Percentiles rank a stretch among this genome's conserved stretches.
Evolutionary conservation across 2,888 invertebrate genomes (phyloP).

Genomic region (Tenodera sinensis): DNA sequence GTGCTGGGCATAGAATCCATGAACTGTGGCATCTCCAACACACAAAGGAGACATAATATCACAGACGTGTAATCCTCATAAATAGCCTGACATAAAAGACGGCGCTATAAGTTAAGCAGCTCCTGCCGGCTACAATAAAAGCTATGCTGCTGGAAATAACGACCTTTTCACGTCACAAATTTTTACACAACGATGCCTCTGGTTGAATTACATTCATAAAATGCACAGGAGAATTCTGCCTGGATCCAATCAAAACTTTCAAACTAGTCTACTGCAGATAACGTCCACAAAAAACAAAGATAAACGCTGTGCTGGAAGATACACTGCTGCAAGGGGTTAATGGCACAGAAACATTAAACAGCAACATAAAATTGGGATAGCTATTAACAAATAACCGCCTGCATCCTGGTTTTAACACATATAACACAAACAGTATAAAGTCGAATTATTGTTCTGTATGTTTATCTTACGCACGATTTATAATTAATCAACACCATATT

Average conservation of each 20-base stretch:
- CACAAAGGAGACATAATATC: neutral
- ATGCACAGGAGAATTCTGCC: neutral
- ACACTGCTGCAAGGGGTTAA: too few species aligned
- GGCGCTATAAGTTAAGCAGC: neutral
- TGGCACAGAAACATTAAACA: too few species aligned
- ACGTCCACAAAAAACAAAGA: too few species aligned
- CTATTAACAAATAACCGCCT: too few species aligned
- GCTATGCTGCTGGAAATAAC: neutral
- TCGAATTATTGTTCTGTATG: too few species aligned
- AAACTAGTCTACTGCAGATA: too few species aligned
- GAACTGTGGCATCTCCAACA: neutral
- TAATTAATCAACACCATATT: too few species aligned
- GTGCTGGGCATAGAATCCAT: neutral
- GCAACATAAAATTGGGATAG: too few species aligned
- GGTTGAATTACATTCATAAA: neutral
- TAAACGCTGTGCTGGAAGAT: too few species aligned
- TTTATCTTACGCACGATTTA: too few species aligned
- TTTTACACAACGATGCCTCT: neutral
- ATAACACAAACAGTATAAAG: too few species aligned
- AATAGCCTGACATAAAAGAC: neutral
- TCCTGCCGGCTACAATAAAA: neutral
- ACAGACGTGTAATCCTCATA: neutral
- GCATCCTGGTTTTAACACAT: too few species aligned
- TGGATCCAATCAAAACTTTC: neutral
- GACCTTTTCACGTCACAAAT: neutral